Percentiles rank a stretch among this genome's conserved stretches.
These are phyloP conservation scores for Electrophaes corylata DNA, from an alignment of 2,888 invertebrate genomes.

Conservation along the genomic window DNA sequence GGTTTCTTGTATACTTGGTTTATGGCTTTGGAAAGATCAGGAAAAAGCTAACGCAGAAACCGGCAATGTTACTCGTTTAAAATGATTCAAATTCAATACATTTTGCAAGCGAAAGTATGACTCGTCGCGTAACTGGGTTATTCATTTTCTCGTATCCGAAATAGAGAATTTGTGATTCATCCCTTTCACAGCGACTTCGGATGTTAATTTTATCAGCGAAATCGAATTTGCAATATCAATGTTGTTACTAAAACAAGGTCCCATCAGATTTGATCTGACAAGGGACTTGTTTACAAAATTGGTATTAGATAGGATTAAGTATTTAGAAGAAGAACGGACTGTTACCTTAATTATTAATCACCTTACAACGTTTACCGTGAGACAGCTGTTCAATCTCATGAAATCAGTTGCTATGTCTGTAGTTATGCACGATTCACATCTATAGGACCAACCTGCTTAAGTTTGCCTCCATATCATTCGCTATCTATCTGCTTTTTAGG, in stretches of 20 bases:
- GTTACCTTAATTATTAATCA: no score
- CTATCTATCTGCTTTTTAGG: no score
- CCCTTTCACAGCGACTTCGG: slow-evolving; percentile 21
- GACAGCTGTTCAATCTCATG: no score
- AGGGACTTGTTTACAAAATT: background rate
- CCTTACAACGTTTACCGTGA: no score
- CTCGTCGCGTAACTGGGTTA: slow-evolving; percentile 29
- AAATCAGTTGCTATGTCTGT: no score
- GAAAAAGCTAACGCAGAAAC: background rate
- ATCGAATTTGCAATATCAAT: slow-evolving; percentile 27
- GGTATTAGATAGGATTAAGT: background rate
- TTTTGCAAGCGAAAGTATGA: slow-evolving; percentile 21
- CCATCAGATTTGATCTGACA: background rate
- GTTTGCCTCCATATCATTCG: no score
- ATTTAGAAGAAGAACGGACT: background rate
- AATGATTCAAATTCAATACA: slow-evolving; percentile 2
- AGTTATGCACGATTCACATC: no score
- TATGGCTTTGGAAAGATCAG: background rate
- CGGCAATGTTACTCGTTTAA: background rate
- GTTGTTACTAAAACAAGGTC: slow-evolving; percentile 15
- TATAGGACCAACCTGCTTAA: no score
- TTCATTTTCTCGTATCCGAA: slow-evolving; percentile 24
- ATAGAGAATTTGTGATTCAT: slow-evolving; percentile 33
- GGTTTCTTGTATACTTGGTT: background rate
- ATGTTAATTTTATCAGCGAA: slow-evolving; percentile 19